These are phyloP conservation scores for Acleris holmiana DNA, from an alignment of 2,888 invertebrate genomes.

Conservation along the genomic window DNA sequence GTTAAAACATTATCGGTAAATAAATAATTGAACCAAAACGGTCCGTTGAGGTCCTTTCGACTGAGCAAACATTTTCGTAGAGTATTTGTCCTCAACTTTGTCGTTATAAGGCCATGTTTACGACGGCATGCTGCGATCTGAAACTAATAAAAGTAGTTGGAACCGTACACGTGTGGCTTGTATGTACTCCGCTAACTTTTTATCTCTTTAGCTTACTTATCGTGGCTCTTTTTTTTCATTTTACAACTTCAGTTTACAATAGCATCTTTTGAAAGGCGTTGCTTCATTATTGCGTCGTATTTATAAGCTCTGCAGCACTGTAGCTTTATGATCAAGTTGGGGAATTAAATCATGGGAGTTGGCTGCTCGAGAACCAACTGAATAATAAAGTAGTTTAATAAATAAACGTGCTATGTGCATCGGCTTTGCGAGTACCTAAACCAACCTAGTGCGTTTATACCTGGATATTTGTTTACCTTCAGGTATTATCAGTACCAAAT, in stretches of 20 bases:
- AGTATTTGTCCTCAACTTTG: conserved; percentile 12
- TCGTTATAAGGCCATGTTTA: conserved; percentile 26
- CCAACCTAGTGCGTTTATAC: background rate
- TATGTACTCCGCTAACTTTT: conserved; percentile 44
- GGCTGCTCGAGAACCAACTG: conserved; percentile 29
- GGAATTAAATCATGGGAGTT: conserved; percentile 35
- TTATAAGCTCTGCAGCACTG: conserved; percentile 32
- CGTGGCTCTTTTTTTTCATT: conserved; percentile 42
- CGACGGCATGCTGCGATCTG: conserved; percentile 43
- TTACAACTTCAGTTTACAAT: conserved; percentile 42
- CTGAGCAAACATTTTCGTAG: background rate
- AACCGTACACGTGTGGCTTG: conserved; percentile 40
- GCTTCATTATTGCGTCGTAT: conserved; percentile 30
- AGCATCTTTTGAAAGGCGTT: conserved; percentile 34
- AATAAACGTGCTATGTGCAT: conserved; percentile 28
- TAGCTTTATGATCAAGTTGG: conserved; percentile 38
- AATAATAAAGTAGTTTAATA: conserved; percentile 35
- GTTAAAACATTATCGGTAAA: background rate
- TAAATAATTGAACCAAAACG: too few relatives aligned
- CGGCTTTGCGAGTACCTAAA: conserved; percentile 3
- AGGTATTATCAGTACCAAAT: background rate
- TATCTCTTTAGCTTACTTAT: conserved; percentile 52
- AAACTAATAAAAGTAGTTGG: conserved; percentile 55
- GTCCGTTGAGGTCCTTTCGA: too few relatives aligned
- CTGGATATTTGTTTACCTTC: background rate